Evolutionary conservation across 2,888 invertebrate genomes (phyloP).

Genomic region (Luperina testacea): DNA sequence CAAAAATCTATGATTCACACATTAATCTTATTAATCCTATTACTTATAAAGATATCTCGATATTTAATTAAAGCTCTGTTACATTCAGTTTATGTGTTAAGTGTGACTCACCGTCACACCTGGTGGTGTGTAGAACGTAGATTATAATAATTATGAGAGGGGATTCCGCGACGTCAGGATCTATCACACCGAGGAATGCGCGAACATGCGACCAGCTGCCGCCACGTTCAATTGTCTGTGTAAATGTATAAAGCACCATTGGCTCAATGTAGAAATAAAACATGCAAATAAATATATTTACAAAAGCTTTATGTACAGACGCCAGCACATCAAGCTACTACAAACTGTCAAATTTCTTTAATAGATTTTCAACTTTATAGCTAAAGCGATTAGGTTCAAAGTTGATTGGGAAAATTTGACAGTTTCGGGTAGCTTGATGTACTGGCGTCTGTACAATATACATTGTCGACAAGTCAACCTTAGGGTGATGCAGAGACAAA

Average conservation of each 20-base stretch:
- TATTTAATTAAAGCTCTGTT: background rate
- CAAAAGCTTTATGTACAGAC: background rate
- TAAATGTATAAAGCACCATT: background rate
- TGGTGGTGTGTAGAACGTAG: too few relatives aligned
- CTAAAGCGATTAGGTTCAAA: too few relatives aligned
- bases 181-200: background rate
- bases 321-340: too few relatives aligned
- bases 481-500: background rate
- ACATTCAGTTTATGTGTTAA: background rate
- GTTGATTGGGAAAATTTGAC: too few relatives aligned
- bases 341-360: too few relatives aligned
- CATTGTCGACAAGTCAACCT: background rate
- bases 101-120: too few relatives aligned
- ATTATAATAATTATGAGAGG: background rate
- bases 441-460: too few relatives aligned
- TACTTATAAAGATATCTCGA: background rate
- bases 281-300: background rate
- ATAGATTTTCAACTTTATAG: too few relatives aligned
- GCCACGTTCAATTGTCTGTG: background rate
- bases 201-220: background rate
- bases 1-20: background rate
- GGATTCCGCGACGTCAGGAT: background rate
- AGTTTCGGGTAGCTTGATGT: too few relatives aligned
- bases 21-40: constrained; percentile 5
- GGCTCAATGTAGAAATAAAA: background rate